Evolutionary conservation across 1,140 invertebrate species (phyloP).

Genomic region (Heliconius congener): DNA sequence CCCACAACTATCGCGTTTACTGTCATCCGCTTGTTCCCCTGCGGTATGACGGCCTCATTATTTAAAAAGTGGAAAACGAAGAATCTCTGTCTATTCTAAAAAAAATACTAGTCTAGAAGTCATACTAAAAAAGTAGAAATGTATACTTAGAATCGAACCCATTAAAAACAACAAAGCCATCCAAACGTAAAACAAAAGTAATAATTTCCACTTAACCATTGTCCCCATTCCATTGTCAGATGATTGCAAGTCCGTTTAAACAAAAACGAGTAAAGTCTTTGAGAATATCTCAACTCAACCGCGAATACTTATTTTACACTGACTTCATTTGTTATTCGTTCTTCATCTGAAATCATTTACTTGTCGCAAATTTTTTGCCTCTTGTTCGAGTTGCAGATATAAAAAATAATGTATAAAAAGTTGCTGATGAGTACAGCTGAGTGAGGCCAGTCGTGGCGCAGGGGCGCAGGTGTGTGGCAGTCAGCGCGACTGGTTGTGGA

Average conservation of each 20-base stretch:
- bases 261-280: slow-evolving; percentile 27
- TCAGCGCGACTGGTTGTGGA: too few relatives aligned
- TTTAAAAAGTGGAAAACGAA: too few relatives aligned
- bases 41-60: too few relatives aligned
- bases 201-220: slow-evolving; percentile 32
- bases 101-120: too few relatives aligned
- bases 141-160: background rate
- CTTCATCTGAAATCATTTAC: slow-evolving; percentile 54
- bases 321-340: slow-evolving; percentile 60
- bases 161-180: background rate
- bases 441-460: too few relatives aligned
- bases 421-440: background rate
- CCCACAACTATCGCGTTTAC: too few relatives aligned
- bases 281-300: slow-evolving; percentile 28
- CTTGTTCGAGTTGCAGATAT: background rate
- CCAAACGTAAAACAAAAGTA: slow-evolving; percentile 13
- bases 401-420: background rate
- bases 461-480: too few relatives aligned
- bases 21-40: too few relatives aligned
- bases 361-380: background rate
- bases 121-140: background rate
- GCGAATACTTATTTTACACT: slow-evolving; percentile 57
- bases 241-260: slow-evolving; percentile 33
- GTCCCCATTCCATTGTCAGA: slow-evolving; percentile 27
- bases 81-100: too few relatives aligned